A percentile compares a stretch with the other conserved stretches of the same genome.
phyloP scores from a whole-genome alignment of 2,888 invertebrate species.

The Agriopis aurantiaria region DNA sequence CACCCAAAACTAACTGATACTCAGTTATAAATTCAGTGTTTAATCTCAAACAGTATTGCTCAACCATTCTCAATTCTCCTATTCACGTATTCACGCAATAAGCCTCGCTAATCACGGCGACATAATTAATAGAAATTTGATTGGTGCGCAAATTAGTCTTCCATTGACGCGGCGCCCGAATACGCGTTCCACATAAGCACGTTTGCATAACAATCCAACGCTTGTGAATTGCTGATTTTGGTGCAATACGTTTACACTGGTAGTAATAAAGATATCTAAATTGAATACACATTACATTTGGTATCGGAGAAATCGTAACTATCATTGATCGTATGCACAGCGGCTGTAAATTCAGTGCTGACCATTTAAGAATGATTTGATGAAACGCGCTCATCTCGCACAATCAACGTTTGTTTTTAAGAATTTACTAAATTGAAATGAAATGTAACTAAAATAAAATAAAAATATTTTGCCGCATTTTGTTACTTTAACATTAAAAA shows the following conservation, averaged over 20 bases:
- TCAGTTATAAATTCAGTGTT: conserved; percentile 18
- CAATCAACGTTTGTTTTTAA: too few relatives aligned
- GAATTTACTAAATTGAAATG: too few relatives aligned
- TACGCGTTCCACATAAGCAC: conserved; percentile 69
- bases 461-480: too few relatives aligned
- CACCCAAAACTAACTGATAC: not conserved
- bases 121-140: conserved; percentile 77
- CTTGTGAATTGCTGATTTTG: conserved; percentile 66
- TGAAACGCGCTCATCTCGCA: too few relatives aligned
- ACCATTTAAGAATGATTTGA: too few relatives aligned
- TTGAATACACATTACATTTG: not conserved
- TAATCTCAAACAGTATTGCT: conserved; percentile 28
- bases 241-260: conserved; percentile 17
- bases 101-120: conserved; percentile 59
- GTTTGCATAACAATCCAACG: conserved; percentile 75
- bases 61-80: conserved; percentile 47
- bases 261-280: conserved; percentile 11
- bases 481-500: too few relatives aligned
- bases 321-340: too few relatives aligned
- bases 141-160: conserved; percentile 75
- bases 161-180: conserved; percentile 72
- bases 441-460: too few relatives aligned
- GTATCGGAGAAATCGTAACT: too few relatives aligned
- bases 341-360: too few relatives aligned
- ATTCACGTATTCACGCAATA: conserved; percentile 47